These are phyloP conservation scores for Keiferia lycopersicella DNA, from an alignment of 2,888 invertebrate genomes.

Conservation along the genomic window DNA sequence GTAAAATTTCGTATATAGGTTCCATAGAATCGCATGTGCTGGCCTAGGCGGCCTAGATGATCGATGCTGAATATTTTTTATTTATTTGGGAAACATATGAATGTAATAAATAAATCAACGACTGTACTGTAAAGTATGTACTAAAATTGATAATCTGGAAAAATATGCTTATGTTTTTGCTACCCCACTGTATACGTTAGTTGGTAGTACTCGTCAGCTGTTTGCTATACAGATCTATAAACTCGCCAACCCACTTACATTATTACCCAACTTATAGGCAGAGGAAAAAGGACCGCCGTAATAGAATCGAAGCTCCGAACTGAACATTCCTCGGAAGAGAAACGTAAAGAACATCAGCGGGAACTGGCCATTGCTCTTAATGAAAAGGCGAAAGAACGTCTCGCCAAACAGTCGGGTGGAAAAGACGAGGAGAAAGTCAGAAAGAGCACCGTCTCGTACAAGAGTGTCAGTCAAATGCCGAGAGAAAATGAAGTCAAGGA, in stretches of 20 bases:
- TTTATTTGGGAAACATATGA: no score
- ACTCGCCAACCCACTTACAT: neutral
- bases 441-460: constrained; percentile 98
- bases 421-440: constrained; percentile 94
- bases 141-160: no score
- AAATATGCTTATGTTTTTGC: no score
- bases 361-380: constrained; percentile 95
- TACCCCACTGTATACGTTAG: neutral
- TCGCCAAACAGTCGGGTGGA: constrained; percentile 92
- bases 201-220: neutral
- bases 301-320: constrained; percentile 96
- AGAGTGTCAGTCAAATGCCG: constrained; percentile 95
- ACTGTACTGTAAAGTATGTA: no score
- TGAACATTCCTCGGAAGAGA: constrained; percentile 98
- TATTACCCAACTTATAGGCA: constrained; percentile 57
- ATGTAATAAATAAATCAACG: no score
- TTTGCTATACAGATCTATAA: neutral
- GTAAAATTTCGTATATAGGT: no score
- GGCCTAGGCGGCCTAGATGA: no score
- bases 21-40: no score
- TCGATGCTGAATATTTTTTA: no score
- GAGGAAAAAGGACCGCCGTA: constrained; percentile 93
- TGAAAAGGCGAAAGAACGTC: constrained; percentile 94
- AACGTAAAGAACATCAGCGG: constrained; percentile 97
- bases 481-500: constrained; percentile 96